Conservation (phyloP, 2,113 vertebrate genomes). For the Aspidoscelis tigris region DNA sequence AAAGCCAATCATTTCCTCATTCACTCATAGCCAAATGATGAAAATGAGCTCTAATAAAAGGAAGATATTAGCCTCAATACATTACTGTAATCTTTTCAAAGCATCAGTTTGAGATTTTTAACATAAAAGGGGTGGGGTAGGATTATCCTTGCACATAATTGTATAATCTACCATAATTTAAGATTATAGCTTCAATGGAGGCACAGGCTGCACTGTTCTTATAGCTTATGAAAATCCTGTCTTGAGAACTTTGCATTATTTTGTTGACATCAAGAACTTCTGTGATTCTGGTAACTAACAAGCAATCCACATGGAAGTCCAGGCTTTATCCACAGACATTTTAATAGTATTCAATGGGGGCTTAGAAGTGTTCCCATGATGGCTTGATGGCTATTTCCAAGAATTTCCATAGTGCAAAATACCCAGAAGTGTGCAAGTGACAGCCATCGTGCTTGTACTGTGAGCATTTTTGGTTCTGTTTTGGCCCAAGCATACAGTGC, state of each 20-base stretch:
- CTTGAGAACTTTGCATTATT: constrained; percentile 26
- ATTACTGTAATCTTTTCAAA: neutral
- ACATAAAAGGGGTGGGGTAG: neutral
- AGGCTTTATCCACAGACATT: no score
- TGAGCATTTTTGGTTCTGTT: no score
- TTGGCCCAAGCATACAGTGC: no score
- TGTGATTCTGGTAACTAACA: constrained; percentile 11
- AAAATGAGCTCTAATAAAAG: neutral
- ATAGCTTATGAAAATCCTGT: constrained; percentile 7
- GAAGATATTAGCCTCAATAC: constrained; percentile 10
- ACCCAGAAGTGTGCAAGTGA: no score
- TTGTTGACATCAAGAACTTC: constrained; percentile 3
- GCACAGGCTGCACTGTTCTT: constrained; percentile 16
- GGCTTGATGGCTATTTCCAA: no score
- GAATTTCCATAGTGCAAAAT: no score
- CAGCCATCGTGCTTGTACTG: no score
- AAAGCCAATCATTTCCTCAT: neutral
- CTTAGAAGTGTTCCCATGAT: no score
- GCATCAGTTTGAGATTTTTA: neutral
- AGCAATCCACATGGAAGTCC: neutral
- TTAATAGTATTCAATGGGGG: no score
- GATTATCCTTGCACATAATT: neutral
- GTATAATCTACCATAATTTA: constrained; percentile 25
- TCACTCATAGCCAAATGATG: neutral
- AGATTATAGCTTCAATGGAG: constrained; percentile 10